phyloP scores from a whole-genome alignment of 1,140 invertebrate species.

The Solen grandis region DNA sequence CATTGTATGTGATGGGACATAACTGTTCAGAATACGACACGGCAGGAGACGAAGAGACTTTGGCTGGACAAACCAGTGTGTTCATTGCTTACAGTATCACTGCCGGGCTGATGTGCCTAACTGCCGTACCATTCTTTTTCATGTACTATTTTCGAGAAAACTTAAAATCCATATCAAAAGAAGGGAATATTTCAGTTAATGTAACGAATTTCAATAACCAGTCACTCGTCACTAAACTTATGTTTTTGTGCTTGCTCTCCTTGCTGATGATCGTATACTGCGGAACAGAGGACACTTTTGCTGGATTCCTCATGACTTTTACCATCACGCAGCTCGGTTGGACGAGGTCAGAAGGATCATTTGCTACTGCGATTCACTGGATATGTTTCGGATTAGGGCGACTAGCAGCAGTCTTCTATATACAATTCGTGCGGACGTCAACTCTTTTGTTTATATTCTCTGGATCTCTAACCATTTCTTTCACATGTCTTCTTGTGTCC shows the following conservation, averaged over 20 bases:
- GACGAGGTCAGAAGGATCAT: constrained; percentile 61
- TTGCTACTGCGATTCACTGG: constrained; percentile 67
- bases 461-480: constrained; percentile 37
- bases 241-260: constrained; percentile 48
- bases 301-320: constrained; percentile 60
- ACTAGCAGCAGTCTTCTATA: constrained; percentile 61
- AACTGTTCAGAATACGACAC: not conserved
- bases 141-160: constrained; percentile 31
- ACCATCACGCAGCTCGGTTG: constrained; percentile 60
- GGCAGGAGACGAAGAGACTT: no score
- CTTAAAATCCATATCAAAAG: not conserved
- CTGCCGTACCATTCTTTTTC: constrained; percentile 56
- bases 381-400: constrained; percentile 58
- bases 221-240: constrained; percentile 22
- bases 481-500: constrained; percentile 60
- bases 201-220: constrained; percentile 17
- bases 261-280: constrained; percentile 55
- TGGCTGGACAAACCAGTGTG: constrained; percentile 13
- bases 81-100: constrained; percentile 60
- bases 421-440: constrained; percentile 49
- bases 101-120: constrained; percentile 36
- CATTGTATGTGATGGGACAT: not conserved
- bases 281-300: constrained; percentile 65
- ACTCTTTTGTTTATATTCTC: constrained; percentile 58
- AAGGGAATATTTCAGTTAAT: not conserved